These are phyloP conservation scores for Scaptomyza pallida DNA, from an alignment of 1,140 invertebrate genomes.

Conservation along the genomic window DNA sequence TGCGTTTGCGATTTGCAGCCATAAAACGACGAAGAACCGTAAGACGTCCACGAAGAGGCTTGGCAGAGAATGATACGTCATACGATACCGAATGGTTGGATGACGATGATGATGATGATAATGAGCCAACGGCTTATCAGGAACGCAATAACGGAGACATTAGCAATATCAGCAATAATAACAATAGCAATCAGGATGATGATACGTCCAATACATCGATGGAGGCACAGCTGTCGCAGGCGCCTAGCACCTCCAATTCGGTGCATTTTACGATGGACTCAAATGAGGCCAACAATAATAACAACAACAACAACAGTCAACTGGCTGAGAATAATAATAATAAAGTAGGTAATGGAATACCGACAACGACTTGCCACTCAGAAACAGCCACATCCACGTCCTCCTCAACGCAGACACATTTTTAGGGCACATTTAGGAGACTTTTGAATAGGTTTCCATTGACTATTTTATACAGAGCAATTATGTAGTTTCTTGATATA, in stretches of 20 bases:
- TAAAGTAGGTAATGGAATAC: conserved; percentile 27
- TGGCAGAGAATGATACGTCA: conserved; percentile 28
- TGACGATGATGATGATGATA: conserved; percentile 25
- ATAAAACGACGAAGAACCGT: conserved; percentile 40
- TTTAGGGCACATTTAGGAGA: conserved; percentile 15
- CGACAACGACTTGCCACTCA: conserved; percentile 29
- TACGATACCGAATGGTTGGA: conserved; percentile 43
- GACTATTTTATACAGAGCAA: not conserved
- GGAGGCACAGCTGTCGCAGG: conserved; percentile 68
- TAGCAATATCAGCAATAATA: conserved; percentile 11
- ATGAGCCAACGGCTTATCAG: not conserved
- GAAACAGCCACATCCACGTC: conserved; percentile 52
- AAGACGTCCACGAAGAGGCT: not conserved
- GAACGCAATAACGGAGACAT: conserved; percentile 9
- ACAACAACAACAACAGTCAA: conserved; percentile 54
- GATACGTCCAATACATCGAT: conserved; percentile 61
- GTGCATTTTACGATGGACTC: conserved; percentile 27
- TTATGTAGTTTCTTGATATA: not conserved
- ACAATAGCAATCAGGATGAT: conserved; percentile 21
- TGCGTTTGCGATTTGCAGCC: conserved; percentile 23
- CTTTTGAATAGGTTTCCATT: not conserved
- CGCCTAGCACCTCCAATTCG: conserved; percentile 62
- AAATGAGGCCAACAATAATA: conserved; percentile 28
- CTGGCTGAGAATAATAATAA: conserved; percentile 44
- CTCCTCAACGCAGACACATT: conserved; percentile 34